These are phyloP conservation scores for Tenualosa ilisha DNA, from an alignment of 2,797 vertebrate genomes.

Conservation along the genomic window DNA sequence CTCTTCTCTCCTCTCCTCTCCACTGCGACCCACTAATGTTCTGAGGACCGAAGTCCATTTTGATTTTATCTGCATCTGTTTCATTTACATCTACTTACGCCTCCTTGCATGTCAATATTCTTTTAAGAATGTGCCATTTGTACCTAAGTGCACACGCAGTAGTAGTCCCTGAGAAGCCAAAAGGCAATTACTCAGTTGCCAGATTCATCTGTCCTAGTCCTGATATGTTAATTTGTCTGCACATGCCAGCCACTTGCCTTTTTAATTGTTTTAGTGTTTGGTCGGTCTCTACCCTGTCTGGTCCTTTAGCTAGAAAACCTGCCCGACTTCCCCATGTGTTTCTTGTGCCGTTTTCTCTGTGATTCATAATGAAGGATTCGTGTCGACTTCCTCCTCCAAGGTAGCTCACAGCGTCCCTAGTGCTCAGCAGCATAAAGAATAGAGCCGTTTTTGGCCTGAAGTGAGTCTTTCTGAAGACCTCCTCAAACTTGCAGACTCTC, in stretches of 20 bases:
- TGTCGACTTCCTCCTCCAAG: neutral
- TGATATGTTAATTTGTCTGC: slow-evolving; percentile 23
- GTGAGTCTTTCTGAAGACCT: neutral
- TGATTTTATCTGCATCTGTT: neutral
- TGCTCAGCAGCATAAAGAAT: neutral
- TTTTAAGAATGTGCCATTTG: neutral
- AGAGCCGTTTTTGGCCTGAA: neutral
- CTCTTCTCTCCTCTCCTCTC: neutral
- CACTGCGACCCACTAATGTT: neutral
- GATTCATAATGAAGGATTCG: neutral
- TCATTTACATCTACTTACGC: neutral
- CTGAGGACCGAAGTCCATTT: neutral
- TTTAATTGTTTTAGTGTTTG: slow-evolving; percentile 29
- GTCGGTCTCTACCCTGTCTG: neutral
- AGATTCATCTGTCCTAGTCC: slow-evolving; percentile 7
- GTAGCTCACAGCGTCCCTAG: neutral
- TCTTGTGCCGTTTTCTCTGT: neutral
- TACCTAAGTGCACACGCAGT: neutral
- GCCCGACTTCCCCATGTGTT: neutral
- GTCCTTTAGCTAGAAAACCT: neutral
- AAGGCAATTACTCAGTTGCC: neutral
- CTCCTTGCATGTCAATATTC: neutral
- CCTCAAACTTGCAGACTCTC: neutral
- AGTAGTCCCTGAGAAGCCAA: slow-evolving; percentile 23
- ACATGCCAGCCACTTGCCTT: neutral